Conservation (phyloP, 1,140 invertebrate species). For the Drosophila sechellia region DNA sequence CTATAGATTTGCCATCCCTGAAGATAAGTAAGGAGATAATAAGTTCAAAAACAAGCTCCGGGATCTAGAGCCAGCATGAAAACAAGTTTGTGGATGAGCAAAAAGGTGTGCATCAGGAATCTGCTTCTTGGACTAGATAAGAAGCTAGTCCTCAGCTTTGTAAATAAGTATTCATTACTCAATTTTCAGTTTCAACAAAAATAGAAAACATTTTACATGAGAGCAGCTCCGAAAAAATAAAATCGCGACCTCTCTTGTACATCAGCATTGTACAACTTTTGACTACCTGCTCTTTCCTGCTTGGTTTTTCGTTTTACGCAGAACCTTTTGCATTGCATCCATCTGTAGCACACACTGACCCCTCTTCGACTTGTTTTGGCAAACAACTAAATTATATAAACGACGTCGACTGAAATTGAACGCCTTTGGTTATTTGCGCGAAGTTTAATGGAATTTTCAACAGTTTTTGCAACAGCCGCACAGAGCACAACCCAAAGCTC, state of each 20-base stretch:
- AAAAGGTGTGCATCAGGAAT: not conserved
- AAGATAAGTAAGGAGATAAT: no score
- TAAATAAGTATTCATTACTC: slow-evolving; percentile 65
- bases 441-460: slow-evolving; percentile 83
- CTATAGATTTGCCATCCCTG: slow-evolving; percentile 10
- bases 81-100: no score
- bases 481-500: slow-evolving; percentile 6
- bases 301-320: slow-evolving; percentile 64
- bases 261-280: slow-evolving; percentile 21
- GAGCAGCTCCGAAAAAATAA: not conserved
- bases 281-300: not conserved
- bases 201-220: not conserved
- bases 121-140: slow-evolving; percentile 17
- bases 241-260: slow-evolving; percentile 5
- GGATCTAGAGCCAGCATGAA: no score
- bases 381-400: slow-evolving; percentile 77
- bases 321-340: slow-evolving; percentile 44
- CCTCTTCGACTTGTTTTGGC: slow-evolving; percentile 58
- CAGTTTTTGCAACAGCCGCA: slow-evolving; percentile 77
- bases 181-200: slow-evolving; percentile 50
- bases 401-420: slow-evolving; percentile 81
- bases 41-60: no score
- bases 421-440: slow-evolving; percentile 80
- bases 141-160: slow-evolving; percentile 25
- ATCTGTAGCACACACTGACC: slow-evolving; percentile 9